Percentiles rank a stretch among this genome's conserved stretches.
Evolutionary conservation across 2,113 vertebrate species (phyloP).

Genomic region (Corvus moneduloides): DNA sequence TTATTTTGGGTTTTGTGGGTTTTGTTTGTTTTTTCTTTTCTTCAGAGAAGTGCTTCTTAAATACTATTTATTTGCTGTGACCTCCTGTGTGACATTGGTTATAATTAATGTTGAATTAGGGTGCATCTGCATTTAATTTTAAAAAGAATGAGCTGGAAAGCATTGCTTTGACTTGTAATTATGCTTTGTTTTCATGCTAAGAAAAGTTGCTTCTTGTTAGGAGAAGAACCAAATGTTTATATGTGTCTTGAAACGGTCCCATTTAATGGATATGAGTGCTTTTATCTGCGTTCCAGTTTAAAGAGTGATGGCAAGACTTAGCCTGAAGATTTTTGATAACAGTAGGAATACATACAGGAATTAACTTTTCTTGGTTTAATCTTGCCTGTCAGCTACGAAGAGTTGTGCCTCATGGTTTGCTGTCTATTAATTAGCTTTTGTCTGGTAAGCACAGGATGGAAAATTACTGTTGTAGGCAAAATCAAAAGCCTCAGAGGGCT

Average conservation of each 20-base stretch:
- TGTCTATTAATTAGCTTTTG: neutral
- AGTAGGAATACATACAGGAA: neutral
- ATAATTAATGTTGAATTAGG: neutral
- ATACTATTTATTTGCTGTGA: neutral
- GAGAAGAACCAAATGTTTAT: neutral
- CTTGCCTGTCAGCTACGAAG: neutral
- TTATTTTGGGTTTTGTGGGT: neutral
- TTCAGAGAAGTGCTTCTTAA: neutral
- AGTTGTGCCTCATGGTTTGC: neutral
- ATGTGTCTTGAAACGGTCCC: neutral
- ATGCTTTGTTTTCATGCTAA: neutral
- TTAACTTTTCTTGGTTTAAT: neutral
- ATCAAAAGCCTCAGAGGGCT: neutral
- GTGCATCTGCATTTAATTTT: constrained; percentile 4
- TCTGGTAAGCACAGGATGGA: neutral
- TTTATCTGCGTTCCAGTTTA: neutral
- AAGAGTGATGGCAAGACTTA: neutral
- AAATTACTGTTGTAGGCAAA: neutral
- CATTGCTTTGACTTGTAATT: neutral
- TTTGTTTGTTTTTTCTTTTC: neutral
- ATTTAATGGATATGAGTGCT: neutral
- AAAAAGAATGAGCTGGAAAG: neutral
- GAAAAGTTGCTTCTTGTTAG: neutral
- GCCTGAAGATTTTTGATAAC: neutral
- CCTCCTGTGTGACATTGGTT: neutral